Conservation (phyloP, 1,140 invertebrate genomes). For the Lepidotrigona ventralis region DNA sequence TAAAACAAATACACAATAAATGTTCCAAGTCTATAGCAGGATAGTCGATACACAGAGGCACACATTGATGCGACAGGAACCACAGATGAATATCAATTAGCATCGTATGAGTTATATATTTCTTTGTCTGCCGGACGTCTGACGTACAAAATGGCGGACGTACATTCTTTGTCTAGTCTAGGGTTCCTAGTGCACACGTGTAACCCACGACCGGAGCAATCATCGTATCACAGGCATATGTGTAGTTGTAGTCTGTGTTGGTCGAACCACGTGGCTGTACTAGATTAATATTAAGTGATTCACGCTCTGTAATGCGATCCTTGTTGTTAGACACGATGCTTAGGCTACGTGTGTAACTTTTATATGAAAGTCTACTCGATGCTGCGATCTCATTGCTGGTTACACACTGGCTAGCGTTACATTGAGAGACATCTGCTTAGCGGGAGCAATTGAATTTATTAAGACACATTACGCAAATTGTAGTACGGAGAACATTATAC, state of each 20-base stretch:
- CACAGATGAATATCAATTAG: slow-evolving; percentile 10
- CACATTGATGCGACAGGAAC: not conserved
- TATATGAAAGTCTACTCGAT: slow-evolving; percentile 24
- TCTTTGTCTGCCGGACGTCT: slow-evolving; percentile 23
- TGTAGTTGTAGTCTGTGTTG: slow-evolving; percentile 42
- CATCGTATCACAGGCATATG: slow-evolving; percentile 27
- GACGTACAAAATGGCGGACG: slow-evolving; percentile 29
- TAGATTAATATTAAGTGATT: slow-evolving; percentile 55
- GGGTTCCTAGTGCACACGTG: slow-evolving; percentile 32
- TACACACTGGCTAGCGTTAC: not conserved
- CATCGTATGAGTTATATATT: slow-evolving; percentile 2
- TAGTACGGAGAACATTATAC: slow-evolving; percentile 36
- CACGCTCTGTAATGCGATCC: slow-evolving; percentile 51
- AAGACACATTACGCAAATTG: slow-evolving; percentile 52
- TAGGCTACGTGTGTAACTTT: slow-evolving; percentile 30
- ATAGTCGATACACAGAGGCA: not conserved
- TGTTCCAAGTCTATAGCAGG: not conserved
- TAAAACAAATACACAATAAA: not conserved
- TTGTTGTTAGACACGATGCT: slow-evolving; percentile 47
- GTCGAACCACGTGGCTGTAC: slow-evolving; percentile 31
- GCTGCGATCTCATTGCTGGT: slow-evolving; percentile 17
- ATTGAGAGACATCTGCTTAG: slow-evolving; percentile 36
- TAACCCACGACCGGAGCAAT: slow-evolving; percentile 39
- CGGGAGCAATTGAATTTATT: slow-evolving; percentile 48
- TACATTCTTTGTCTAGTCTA: slow-evolving; percentile 29